Percentiles rank a stretch among this genome's conserved stretches.
phyloP scores from a whole-genome alignment of 2,888 invertebrate genomes.

The Limnephilus marmoratus region DNA sequence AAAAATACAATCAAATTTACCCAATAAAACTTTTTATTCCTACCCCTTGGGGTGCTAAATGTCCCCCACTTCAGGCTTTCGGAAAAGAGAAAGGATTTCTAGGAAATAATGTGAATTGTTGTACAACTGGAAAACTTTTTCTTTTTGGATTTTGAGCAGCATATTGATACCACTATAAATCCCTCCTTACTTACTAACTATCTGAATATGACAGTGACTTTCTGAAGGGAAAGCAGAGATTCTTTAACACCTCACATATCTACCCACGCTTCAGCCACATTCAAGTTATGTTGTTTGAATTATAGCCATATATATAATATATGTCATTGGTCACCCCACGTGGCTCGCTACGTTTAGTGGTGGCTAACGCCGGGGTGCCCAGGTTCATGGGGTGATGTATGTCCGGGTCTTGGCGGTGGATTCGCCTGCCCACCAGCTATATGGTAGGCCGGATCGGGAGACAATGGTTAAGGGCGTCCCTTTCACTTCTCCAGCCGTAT shows the following conservation, averaged over 20 bases:
- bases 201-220: background rate
- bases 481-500: no score
- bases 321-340: no score
- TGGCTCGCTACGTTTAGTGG: no score
- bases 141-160: background rate
- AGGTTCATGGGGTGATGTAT: no score
- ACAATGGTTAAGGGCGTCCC: no score
- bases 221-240: background rate
- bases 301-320: background rate
- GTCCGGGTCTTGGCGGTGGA: no score
- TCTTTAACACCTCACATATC: background rate
- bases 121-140: background rate
- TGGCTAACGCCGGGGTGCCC: no score
- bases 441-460: no score
- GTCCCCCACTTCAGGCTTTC: slow-evolving; percentile 36
- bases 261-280: background rate
- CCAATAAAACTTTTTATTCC: slow-evolving; percentile 66
- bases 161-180: background rate
- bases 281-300: background rate
- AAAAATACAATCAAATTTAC: slow-evolving; percentile 66
- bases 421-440: no score
- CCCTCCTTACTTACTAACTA: background rate
- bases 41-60: slow-evolving; percentile 55
- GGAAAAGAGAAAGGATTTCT: slow-evolving; percentile 18
- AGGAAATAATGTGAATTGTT: slow-evolving; percentile 21